phyloP scores from a whole-genome alignment of 2,888 invertebrate genomes.

The Agrilus biguttatus region DNA sequence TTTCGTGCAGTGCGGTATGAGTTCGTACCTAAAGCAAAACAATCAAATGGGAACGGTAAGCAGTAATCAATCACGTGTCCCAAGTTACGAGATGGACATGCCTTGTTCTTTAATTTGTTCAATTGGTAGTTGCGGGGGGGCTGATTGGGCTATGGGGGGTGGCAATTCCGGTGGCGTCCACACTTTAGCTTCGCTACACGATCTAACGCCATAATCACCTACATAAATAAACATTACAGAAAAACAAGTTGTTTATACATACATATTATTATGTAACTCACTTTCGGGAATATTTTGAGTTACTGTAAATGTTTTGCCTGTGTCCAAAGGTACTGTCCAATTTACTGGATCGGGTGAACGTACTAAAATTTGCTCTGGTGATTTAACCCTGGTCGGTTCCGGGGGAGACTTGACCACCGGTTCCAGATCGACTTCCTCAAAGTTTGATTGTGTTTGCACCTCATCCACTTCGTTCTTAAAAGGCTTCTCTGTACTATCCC shows the following conservation, averaged over 20 bases:
- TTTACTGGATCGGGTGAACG: slow-evolving; percentile 87
- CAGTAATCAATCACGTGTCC: slow-evolving; percentile 24
- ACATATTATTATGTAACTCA: slow-evolving; percentile 19
- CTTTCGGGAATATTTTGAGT: slow-evolving; percentile 80
- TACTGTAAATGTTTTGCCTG: slow-evolving; percentile 85
- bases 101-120: slow-evolving; percentile 43
- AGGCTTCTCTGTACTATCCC: slow-evolving; percentile 9
- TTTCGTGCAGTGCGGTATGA: too few relatives aligned
- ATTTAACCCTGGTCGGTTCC: slow-evolving; percentile 84
- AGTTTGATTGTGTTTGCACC: slow-evolving; percentile 30
- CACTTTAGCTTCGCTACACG: slow-evolving; percentile 77
- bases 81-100: slow-evolving; percentile 27
- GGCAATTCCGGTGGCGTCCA: slow-evolving; percentile 50
- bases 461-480: slow-evolving; percentile 19
- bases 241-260: not conserved
- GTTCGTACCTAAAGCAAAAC: slow-evolving; percentile 30
- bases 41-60: slow-evolving; percentile 31
- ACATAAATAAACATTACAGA: slow-evolving; percentile 5
- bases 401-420: slow-evolving; percentile 84
- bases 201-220: slow-evolving; percentile 71
- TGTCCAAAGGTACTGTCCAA: slow-evolving; percentile 89
- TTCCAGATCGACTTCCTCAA: slow-evolving; percentile 34
- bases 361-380: slow-evolving; percentile 85
- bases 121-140: slow-evolving; percentile 45
- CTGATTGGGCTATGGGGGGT: slow-evolving; percentile 50